phyloP scores from a whole-genome alignment of 2,797 vertebrate species.

The Sebastiscus tertius region DNA sequence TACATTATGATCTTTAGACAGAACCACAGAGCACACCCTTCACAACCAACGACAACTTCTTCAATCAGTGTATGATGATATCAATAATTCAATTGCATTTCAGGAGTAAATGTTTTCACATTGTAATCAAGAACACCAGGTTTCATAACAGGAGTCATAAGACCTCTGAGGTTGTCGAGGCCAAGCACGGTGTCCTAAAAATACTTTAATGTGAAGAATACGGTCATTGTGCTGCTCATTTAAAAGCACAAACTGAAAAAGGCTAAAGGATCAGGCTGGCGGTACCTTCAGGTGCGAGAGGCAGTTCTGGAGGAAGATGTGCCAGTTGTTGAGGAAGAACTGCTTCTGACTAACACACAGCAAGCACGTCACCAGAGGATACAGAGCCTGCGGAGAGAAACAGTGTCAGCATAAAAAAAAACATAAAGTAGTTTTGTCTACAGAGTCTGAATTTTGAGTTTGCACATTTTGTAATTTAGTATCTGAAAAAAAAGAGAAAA shows the following conservation, averaged over 20 bases:
- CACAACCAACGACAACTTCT: neutral
- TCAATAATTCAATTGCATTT: no score
- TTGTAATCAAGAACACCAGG: neutral
- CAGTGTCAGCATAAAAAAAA: neutral
- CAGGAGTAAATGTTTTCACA: neutral
- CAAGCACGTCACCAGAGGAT: slow-evolving; percentile 98
- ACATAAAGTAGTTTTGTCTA: neutral
- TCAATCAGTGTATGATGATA: neutral
- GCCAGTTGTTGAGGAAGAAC: slow-evolving; percentile 99
- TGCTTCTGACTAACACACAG: slow-evolving; percentile 99
- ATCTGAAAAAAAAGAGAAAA: neutral
- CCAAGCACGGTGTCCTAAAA: slow-evolving; percentile 18
- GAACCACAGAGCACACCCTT: slow-evolving; percentile 66
- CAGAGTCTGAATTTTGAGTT: neutral
- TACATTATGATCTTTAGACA: slow-evolving; percentile 62
- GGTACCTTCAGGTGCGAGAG: slow-evolving; percentile 99
- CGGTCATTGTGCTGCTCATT: slow-evolving; percentile 8
- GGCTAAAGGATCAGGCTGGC: neutral
- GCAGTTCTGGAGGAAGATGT: slow-evolving; percentile 99
- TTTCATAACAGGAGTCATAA: slow-evolving; percentile 53
- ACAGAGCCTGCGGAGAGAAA: slow-evolving; percentile 88
- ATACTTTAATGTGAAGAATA: slow-evolving; percentile 21
- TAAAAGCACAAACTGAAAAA: neutral
- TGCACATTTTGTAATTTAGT: neutral
- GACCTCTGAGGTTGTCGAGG: slow-evolving; percentile 35